Percentiles rank a stretch among this genome's conserved stretches.
These are phyloP conservation scores for Calliphora vicina DNA, from an alignment of 1,140 invertebrate genomes.

Conservation along the genomic window DNA sequence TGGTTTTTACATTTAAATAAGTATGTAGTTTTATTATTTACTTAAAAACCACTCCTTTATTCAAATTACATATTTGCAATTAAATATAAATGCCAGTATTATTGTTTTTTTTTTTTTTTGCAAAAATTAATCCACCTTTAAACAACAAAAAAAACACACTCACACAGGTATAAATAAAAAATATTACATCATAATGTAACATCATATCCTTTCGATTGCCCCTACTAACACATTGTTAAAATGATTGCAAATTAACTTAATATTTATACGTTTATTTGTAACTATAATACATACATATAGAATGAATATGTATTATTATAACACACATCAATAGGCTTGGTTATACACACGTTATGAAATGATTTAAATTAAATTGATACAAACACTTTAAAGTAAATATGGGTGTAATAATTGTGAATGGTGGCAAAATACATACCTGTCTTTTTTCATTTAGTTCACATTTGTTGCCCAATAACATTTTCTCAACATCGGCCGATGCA, in stretches of 20 bases:
- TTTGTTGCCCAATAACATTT: slow-evolving; percentile 95
- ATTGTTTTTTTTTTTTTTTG: background rate
- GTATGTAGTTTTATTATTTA: background rate
- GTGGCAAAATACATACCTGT: no score
- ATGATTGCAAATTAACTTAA: no score
- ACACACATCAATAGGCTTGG: no score
- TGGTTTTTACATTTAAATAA: no score
- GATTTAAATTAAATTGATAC: background rate
- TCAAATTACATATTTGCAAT: background rate
- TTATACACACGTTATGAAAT: no score
- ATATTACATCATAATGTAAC: slow-evolving; percentile 8
- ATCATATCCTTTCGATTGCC: background rate
- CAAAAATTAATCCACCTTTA: background rate
- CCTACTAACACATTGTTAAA: background rate
- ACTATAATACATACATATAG: no score
- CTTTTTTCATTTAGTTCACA: slow-evolving; percentile 91
- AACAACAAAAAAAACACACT: background rate
- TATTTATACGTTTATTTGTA: no score
- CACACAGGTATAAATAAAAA: background rate
- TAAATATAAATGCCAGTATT: background rate
- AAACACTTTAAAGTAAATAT: background rate
- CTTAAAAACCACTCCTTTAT: slow-evolving; percentile 8
- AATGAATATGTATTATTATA: no score
- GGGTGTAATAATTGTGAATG: no score
- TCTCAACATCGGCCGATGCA: slow-evolving; percentile 92